Evolutionary conservation across 2,797 vertebrate species (phyloP).

Genomic region (Urophycis tenuis): DNA sequence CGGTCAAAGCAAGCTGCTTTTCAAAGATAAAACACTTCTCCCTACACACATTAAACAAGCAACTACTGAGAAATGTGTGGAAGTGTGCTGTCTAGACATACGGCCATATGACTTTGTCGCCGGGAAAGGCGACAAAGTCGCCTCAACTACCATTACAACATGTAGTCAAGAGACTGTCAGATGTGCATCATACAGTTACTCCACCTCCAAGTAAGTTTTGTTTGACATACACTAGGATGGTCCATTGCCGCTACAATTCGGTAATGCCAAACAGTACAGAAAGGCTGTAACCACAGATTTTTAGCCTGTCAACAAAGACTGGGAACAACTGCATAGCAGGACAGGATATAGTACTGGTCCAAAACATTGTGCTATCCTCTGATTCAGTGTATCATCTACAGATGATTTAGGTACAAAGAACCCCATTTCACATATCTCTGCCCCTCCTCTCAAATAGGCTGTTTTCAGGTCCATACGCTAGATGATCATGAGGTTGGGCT

Average conservation of each 20-base stretch:
- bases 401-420: not conserved
- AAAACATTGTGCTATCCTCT: not conserved
- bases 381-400: not conserved
- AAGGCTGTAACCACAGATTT: not conserved
- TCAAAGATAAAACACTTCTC: no score
- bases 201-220: not conserved
- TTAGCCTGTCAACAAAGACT: not conserved
- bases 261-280: not conserved
- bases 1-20: no score
- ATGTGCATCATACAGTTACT: not conserved
- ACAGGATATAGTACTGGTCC: not conserved
- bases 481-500: not conserved
- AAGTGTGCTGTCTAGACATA: no score
- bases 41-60: no score
- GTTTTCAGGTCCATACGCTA: no score
- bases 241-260: no score
- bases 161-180: not conserved
- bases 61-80: no score
- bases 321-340: slow-evolving; percentile 1
- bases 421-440: not conserved
- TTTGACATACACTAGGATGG: not conserved
- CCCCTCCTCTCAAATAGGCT: not conserved
- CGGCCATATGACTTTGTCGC: no score
- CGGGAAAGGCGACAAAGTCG: no score
- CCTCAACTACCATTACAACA: not conserved